A percentile compares a stretch with the other conserved stretches of the same genome.
Conservation (phyloP, 2,797 vertebrate species). For the Enteromius unitaeniatus region DNA sequence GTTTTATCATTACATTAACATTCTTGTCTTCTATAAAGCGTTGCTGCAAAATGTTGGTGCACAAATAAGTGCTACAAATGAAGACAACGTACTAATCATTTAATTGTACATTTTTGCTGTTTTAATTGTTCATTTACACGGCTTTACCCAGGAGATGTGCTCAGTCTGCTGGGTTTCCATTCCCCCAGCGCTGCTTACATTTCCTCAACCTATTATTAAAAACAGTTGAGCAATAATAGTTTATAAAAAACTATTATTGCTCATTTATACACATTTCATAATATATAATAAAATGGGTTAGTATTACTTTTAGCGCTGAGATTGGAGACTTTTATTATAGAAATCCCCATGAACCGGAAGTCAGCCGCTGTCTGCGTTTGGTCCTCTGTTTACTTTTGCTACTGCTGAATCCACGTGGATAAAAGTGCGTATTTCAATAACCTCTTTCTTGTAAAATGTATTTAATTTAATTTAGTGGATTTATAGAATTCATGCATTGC, state of each 20-base stretch:
- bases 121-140: background rate
- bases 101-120: background rate
- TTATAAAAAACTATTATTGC: too few species aligned
- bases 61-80: background rate
- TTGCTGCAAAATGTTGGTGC: background rate
- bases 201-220: background rate
- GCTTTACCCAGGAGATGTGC: background rate
- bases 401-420: background rate
- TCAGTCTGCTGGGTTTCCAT: background rate
- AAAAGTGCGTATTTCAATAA: background rate
- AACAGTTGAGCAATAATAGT: too few species aligned
- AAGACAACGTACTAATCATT: background rate
- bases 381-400: background rate
- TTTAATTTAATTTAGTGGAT: background rate
- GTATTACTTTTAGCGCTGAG: background rate
- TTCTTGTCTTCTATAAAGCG: background rate
- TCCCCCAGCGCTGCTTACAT: background rate
- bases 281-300: background rate
- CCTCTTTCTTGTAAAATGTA: background rate
- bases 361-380: background rate
- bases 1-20: background rate
- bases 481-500: background rate
- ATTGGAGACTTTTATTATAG: slow-evolving; percentile 15
- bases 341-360: slow-evolving; percentile 2
- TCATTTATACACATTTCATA: background rate